phyloP scores from a whole-genome alignment of 2,888 invertebrate genomes.

The Mesorhabditis sp. region DNA sequence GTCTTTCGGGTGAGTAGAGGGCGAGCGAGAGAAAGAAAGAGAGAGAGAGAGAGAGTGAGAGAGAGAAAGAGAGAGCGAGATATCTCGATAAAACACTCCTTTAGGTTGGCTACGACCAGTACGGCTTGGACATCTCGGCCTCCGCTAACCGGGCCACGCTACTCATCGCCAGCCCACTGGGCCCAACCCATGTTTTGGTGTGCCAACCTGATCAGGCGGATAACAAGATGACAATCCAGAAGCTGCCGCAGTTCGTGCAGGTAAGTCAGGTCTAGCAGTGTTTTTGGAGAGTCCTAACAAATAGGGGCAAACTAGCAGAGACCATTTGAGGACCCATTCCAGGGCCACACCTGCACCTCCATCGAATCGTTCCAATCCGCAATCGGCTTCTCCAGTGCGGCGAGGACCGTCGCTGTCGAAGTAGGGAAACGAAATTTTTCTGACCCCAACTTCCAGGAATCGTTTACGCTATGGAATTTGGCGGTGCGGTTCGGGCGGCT shows the following conservation, averaged over 20 bases:
- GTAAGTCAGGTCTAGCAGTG: background rate
- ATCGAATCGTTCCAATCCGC: background rate
- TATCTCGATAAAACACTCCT: background rate
- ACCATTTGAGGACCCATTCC: background rate
- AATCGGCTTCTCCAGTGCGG: background rate
- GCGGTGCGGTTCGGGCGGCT: background rate
- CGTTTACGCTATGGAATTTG: background rate
- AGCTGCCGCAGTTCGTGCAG: constrained; percentile 1
- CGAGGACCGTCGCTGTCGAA: background rate
- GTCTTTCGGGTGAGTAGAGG: too few relatives aligned
- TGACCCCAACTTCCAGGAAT: background rate
- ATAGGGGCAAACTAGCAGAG: background rate
- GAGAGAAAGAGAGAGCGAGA: too few relatives aligned
- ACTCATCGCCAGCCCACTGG: background rate
- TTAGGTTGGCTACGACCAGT: constrained; percentile 4
- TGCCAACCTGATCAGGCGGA: background rate
- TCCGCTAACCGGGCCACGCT: background rate
- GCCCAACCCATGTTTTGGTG: background rate
- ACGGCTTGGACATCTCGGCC: background rate
- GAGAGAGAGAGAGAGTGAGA: too few relatives aligned
- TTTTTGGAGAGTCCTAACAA: background rate
- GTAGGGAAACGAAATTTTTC: background rate
- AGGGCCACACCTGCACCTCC: background rate
- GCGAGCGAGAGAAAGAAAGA: too few relatives aligned
- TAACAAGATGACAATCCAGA: background rate